These are phyloP conservation scores for Imbricaverruca yamaguchii DNA, from an alignment of 2,888 invertebrate species.

Conservation along the genomic window DNA sequence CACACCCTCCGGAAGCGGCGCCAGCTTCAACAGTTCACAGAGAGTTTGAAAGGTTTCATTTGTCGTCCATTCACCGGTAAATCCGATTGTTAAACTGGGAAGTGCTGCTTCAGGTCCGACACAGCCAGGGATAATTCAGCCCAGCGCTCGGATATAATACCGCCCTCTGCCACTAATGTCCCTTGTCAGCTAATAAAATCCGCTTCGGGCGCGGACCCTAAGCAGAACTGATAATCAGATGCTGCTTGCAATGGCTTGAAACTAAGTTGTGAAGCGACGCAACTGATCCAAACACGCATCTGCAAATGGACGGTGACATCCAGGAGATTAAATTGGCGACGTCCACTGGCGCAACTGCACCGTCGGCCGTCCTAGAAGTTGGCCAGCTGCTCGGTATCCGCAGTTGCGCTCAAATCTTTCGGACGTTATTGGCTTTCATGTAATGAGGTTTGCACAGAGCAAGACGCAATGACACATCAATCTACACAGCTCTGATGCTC, in stretches of 20 bases:
- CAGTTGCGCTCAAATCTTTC: too few relatives aligned
- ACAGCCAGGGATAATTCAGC: not conserved
- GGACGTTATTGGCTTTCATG: too few relatives aligned
- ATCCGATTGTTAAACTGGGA: constrained; percentile 2
- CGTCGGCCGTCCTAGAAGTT: too few relatives aligned
- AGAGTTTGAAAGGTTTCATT: constrained; percentile 16
- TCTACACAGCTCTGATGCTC: too few relatives aligned
- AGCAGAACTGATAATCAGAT: constrained; percentile 16
- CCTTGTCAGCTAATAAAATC: constrained; percentile 15
- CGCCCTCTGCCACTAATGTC: not conserved
- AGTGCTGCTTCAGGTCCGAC: constrained; percentile 6
- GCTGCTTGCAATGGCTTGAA: constrained; percentile 3
- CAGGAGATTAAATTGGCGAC: not conserved
- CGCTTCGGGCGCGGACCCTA: not conserved
- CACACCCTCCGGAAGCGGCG: not conserved
- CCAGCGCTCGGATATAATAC: not conserved
- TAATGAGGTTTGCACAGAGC: too few relatives aligned
- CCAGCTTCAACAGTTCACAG: not conserved
- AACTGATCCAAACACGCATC: not conserved
- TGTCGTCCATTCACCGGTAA: constrained; percentile 12
- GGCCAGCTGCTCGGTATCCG: too few relatives aligned
- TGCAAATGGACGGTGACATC: not conserved
- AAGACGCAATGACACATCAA: too few relatives aligned
- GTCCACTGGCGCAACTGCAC: not conserved
- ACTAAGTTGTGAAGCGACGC: not conserved